Conservation (phyloP, 1,140 invertebrate genomes). For the Colletes latitarsis region DNA sequence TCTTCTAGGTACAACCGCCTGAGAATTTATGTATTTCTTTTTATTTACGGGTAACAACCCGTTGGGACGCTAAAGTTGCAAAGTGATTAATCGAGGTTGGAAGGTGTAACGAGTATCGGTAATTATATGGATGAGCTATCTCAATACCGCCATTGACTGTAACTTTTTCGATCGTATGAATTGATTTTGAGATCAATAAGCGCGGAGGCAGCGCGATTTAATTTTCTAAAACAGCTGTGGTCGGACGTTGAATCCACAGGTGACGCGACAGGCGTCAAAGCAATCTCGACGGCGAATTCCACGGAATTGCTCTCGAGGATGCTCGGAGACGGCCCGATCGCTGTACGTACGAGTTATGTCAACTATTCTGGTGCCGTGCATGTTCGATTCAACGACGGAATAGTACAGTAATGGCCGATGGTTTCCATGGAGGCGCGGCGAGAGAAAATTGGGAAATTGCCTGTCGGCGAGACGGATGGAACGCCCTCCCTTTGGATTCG, state of each 20-base stretch:
- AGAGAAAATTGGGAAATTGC: conserved; percentile 18
- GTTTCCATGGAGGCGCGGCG: not conserved
- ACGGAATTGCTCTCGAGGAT: not conserved
- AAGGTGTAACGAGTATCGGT: no score
- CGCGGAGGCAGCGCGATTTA: not conserved
- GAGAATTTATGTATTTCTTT: no score
- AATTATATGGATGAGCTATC: no score
- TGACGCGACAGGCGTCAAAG: not conserved
- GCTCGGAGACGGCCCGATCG: not conserved
- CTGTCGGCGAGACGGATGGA: not conserved
- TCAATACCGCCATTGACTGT: no score
- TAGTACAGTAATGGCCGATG: not conserved
- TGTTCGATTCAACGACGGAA: not conserved
- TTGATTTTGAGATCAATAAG: not conserved
- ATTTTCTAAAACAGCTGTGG: not conserved
- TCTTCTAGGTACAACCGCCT: no score
- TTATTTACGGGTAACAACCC: no score
- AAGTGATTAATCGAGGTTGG: no score
- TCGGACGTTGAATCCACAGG: not conserved
- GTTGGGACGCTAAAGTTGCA: no score
- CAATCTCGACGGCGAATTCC: not conserved
- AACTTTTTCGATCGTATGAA: not conserved
- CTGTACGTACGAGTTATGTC: not conserved
- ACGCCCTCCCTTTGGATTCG: not conserved
- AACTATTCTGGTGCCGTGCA: not conserved